phyloP scores from a whole-genome alignment of 2,113 vertebrate species.

The Ariopsis seemanni region DNA sequence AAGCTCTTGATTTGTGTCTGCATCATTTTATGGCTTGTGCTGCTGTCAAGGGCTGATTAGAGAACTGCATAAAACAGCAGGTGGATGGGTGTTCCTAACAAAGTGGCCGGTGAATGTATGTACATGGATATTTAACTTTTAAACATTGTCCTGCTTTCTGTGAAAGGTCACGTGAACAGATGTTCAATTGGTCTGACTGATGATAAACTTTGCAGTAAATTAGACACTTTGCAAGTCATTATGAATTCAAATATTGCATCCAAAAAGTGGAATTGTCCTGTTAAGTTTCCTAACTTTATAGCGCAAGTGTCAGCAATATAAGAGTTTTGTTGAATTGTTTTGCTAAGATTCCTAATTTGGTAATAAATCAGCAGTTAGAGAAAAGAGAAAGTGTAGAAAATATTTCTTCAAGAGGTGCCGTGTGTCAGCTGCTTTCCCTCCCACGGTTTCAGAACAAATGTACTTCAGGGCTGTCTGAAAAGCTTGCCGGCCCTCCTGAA shows the following conservation, averaged over 20 bases:
- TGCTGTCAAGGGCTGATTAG: too few species aligned
- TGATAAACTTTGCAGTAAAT: background rate
- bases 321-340: background rate
- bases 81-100: too few species aligned
- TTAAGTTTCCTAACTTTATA: background rate
- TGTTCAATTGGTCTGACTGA: background rate
- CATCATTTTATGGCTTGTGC: too few species aligned
- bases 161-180: background rate
- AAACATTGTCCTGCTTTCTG: background rate
- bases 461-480: conserved; percentile 63
- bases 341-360: background rate
- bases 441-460: conserved; percentile 68
- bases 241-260: background rate
- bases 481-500: conserved; percentile 58
- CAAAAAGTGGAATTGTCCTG: background rate
- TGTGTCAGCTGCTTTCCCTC: conserved; percentile 65
- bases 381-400: conserved; percentile 54
- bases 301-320: background rate
- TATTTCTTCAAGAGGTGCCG: conserved; percentile 56
- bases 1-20: too few species aligned
- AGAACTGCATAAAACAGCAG: too few species aligned
- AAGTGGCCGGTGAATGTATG: background rate
- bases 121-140: background rate
- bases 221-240: background rate
- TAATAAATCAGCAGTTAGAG: conserved; percentile 9